A percentile compares a stretch with the other conserved stretches of the same genome.
These are phyloP conservation scores for Stictocephala bisonia DNA, from an alignment of 2,888 invertebrate genomes.

Conservation along the genomic window DNA sequence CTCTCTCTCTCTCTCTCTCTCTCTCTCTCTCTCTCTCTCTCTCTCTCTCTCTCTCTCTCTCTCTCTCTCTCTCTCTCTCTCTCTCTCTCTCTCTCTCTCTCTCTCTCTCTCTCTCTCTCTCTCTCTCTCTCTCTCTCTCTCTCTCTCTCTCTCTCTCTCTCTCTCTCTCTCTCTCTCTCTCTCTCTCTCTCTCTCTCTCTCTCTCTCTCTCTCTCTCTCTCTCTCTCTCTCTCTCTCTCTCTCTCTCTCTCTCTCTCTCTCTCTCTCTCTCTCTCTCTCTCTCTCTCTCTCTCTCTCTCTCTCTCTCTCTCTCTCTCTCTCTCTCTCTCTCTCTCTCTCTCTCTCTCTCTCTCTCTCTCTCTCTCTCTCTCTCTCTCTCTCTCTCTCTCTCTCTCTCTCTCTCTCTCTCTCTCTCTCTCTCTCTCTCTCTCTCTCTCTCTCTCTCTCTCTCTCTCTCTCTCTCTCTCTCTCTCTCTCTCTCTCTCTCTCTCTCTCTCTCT, in stretches of 20 bases:
- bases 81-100: not conserved
- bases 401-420: not conserved
- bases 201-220: no score
- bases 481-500: slow-evolving; percentile 1
- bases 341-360: not conserved
- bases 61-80: not conserved
- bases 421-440: not conserved
- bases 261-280: no score
- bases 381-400: not conserved
- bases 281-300: not conserved
- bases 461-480: slow-evolving; percentile 1
- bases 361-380: not conserved
- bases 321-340: not conserved
- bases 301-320: not conserved
- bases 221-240: no score
- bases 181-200: not conserved
- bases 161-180: not conserved
- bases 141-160: not conserved
- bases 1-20: not conserved
- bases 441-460: slow-evolving; percentile 6
- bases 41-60: not conserved
- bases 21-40: slow-evolving; percentile 16
- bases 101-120: slow-evolving; percentile 15
- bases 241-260: no score
- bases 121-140: not conserved